Percentiles rank a stretch among this genome's conserved stretches.
phyloP scores from a whole-genome alignment of 2,888 invertebrate genomes.

The Lamellibrachia columna region DNA sequence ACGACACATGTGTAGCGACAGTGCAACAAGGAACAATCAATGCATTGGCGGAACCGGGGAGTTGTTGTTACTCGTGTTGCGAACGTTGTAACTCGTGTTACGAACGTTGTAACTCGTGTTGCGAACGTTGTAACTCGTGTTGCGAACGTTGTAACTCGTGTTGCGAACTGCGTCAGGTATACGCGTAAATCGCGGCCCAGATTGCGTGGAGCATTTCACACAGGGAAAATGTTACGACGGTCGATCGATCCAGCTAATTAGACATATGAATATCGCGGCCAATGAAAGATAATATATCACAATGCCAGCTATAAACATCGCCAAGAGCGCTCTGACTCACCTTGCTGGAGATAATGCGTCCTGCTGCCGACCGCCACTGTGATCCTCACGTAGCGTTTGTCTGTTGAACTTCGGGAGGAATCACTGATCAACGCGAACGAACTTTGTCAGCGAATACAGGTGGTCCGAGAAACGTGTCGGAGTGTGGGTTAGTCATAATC shows the following conservation, averaged over 20 bases:
- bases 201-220: not conserved
- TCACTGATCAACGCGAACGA: not conserved
- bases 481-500: not conserved
- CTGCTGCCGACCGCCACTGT: not conserved
- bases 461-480: not conserved
- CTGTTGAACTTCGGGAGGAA: not conserved
- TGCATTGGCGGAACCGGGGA: not conserved
- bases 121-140: not conserved
- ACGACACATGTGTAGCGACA: not conserved
- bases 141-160: not conserved
- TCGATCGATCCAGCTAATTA: not conserved
- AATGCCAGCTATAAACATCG: not conserved
- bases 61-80: not conserved
- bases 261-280: not conserved
- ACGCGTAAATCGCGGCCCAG: not conserved
- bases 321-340: not conserved
- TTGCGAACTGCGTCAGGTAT: not conserved
- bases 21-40: not conserved
- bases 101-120: not conserved
- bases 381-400: not conserved
- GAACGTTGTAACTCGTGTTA: not conserved
- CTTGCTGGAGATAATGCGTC: not conserved
- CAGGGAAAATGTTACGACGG: not conserved
- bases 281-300: constrained; percentile 16
- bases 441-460: not conserved